Evolutionary conservation across 2,797 vertebrate species (phyloP), one percentile per base, ranked within the genome.

Genomic region (Cirrhinus mrigala): DNA sequence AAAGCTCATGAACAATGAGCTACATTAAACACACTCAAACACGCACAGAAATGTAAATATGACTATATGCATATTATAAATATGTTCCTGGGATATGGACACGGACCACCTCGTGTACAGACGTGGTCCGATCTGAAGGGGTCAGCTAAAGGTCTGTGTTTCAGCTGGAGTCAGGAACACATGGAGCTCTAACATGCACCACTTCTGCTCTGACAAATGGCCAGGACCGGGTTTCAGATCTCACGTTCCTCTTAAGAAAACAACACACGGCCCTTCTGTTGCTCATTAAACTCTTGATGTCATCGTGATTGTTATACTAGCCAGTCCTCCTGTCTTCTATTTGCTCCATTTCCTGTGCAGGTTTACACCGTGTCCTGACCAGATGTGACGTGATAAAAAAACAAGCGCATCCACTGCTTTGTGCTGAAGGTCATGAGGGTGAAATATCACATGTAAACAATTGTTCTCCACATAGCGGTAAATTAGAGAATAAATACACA

Each of bases 281-380:
- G 66, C 77, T 80, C 77, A 85, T 85, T 85, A 85, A 14, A 73
- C 66, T 73, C 40, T 75, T 82, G 60, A 86, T 86, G 37, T 77
- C 84, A 87, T 84, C 50, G 15, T 50, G 58, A 83, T 78, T 84
- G 82, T 87, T 66, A 66, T 66, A 79, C 70, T 79, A 74, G 77
- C 81, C 83, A 82, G 74, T 22, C 50, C 52, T 84, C 24, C 40
- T 58, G 24, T 56, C 5, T 56, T 84, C 37, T 52, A 44, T 84
- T 77, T 60, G 83, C 50, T 84, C 64, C 37, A 24, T 84, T 84
- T 84, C 83, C 83, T 84, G 50, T 60, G 37, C 24, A 6, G 64
- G 14, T 69, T 71, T 56, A 48, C 14, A 29, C 46, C 4, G 22
- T 70, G 46, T 70, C 12, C 66, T 44, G n/a, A 69, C 64, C 79